A percentile compares a stretch with the other conserved stretches of the same genome.
phyloP scores from a whole-genome alignment of 1,140 invertebrate genomes.

The Drosophila tani region DNA sequence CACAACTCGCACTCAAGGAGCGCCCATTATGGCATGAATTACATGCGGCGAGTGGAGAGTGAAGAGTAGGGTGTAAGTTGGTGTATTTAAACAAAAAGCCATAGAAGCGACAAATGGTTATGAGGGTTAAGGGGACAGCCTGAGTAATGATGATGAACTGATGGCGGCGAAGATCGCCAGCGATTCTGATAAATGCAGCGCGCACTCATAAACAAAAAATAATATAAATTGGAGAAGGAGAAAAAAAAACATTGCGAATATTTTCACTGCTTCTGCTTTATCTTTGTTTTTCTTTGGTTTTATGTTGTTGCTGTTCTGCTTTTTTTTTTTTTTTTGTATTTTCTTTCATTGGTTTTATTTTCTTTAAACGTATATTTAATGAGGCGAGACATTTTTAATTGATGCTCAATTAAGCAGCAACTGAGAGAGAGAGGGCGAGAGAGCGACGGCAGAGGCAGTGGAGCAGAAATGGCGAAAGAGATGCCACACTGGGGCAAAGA shows the following conservation, averaged over 20 bases:
- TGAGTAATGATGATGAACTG: conserved; percentile 12
- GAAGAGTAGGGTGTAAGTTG: conserved; percentile 10
- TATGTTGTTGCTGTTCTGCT: neutral
- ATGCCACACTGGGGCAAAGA: conserved; percentile 9
- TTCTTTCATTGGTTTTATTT: conserved; percentile 28
- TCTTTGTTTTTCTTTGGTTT: conserved; percentile 10
- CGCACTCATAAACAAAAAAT: conserved; percentile 18
- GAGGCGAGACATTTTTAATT: conserved; percentile 80
- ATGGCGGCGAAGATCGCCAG: conserved; percentile 21
- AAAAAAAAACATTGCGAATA: conserved; percentile 8
- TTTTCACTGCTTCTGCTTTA: conserved; percentile 23
- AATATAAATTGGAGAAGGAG: neutral
- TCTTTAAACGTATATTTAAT: conserved; percentile 64
- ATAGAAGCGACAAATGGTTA: conserved; percentile 5
- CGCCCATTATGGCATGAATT: conserved; percentile 26
- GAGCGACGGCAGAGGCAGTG: conserved; percentile 9
- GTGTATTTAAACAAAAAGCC: conserved; percentile 14
- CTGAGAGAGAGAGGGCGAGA: conserved; percentile 5
- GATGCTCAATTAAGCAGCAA: conserved; percentile 75
- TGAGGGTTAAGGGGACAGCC: conserved; percentile 10
- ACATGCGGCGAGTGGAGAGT: neutral
- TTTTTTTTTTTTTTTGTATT: neutral
- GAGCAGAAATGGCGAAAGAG: conserved; percentile 29
- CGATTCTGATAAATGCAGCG: conserved; percentile 18
- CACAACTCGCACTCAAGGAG: conserved; percentile 53